Percentiles rank a stretch among this genome's conserved stretches.
Evolutionary conservation across 2,888 invertebrate genomes (phyloP).

Genomic region (Clusia tigrina): DNA sequence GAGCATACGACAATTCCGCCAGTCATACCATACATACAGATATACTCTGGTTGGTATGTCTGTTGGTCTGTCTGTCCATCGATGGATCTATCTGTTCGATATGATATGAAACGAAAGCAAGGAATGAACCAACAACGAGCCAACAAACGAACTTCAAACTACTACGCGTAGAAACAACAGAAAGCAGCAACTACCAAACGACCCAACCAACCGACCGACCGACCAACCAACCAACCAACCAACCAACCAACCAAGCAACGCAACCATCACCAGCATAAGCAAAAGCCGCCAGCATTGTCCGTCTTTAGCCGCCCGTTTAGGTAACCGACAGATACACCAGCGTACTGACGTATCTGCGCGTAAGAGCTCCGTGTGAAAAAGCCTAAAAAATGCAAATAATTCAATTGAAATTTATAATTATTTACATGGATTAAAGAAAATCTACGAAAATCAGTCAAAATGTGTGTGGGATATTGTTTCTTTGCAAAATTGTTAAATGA

Average conservation of each 20-base stretch:
- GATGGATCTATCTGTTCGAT: not conserved
- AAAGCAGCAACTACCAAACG: not conserved
- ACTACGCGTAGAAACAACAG: not conserved
- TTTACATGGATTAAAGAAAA: not conserved
- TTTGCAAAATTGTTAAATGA: not conserved
- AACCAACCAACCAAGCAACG: not conserved
- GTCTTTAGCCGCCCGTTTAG: constrained; percentile 13
- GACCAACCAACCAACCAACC: constrained; percentile 1
- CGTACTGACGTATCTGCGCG: constrained; percentile 21
- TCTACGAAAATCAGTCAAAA: not conserved
- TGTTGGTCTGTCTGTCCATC: not conserved
- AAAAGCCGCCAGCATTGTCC: not conserved
- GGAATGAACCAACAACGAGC: not conserved
- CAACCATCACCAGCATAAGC: not conserved
- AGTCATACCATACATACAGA: not conserved
- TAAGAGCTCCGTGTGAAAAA: not conserved
- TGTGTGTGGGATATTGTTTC: too few species aligned
- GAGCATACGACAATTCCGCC: constrained; percentile 6
- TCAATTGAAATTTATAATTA: not conserved
- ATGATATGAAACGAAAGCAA: not conserved
- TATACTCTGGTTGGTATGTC: not conserved
- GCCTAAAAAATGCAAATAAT: not conserved
- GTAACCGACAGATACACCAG: constrained; percentile 17
- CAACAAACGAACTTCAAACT: constrained; percentile 20
- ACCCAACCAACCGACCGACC: constrained; percentile 7